Evolutionary conservation across 2,888 invertebrate genomes (phyloP).

Genomic region (Rhingia campestris): DNA sequence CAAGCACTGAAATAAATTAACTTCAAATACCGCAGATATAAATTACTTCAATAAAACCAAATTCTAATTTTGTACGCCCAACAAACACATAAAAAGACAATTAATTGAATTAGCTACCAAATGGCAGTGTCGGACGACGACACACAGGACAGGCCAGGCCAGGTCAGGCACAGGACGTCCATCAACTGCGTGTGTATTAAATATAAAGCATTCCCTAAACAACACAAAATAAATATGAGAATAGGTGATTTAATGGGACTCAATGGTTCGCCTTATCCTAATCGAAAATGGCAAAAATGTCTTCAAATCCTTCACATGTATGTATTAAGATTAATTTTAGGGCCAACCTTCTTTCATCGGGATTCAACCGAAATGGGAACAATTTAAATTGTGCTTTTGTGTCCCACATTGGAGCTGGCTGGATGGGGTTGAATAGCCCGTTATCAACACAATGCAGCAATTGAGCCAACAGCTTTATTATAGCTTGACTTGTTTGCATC

Average conservation of each 20-base stretch:
- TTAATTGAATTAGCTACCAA: constrained; percentile 49
- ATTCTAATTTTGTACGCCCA: constrained; percentile 31
- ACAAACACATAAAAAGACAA: constrained; percentile 9
- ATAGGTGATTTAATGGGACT: constrained; percentile 10
- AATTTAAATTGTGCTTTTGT: not conserved
- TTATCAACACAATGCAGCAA: constrained; percentile 27
- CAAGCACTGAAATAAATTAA: constrained; percentile 16
- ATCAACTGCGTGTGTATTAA: constrained; percentile 34
- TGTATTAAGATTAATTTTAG: no score
- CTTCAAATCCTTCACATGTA: no score
- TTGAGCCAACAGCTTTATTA: constrained; percentile 30
- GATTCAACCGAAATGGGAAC: no score
- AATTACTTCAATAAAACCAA: constrained; percentile 17
- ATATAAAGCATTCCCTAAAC: not conserved
- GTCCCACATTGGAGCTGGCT: not conserved
- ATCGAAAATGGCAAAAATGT: constrained; percentile 7
- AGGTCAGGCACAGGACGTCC: not conserved
- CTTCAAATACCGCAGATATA: constrained; percentile 9
- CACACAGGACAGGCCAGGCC: not conserved
- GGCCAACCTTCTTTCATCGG: no score
- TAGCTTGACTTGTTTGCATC: constrained; percentile 22
- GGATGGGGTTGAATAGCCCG: not conserved
- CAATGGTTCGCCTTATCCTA: not conserved
- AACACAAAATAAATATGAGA: constrained; percentile 9
- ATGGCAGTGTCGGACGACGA: constrained; percentile 8